Conservation (phyloP, 2,113 vertebrate species). For the Chlamydotis undulata region DNA sequence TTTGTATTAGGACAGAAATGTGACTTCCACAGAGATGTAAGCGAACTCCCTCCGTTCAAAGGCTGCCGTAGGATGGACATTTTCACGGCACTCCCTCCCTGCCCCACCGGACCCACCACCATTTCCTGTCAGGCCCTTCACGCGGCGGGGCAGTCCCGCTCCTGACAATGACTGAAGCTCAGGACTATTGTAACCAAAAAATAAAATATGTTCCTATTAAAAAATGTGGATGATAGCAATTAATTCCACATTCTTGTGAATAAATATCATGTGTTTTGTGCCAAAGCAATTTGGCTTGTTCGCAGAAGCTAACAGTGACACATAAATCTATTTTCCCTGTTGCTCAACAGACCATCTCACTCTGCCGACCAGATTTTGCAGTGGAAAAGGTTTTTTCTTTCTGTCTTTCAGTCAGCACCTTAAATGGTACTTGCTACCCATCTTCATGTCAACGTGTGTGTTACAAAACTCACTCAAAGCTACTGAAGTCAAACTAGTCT, state of each 20-base stretch:
- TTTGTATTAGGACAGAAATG: not conserved
- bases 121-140: not conserved
- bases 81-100: not conserved
- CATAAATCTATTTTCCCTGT: constrained; percentile 51
- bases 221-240: constrained; percentile 49
- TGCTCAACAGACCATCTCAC: constrained; percentile 35
- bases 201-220: constrained; percentile 21
- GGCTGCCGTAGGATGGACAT: not conserved
- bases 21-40: not conserved
- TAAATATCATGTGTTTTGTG: constrained; percentile 22
- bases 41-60: not conserved
- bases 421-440: not conserved
- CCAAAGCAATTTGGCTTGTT: constrained; percentile 57
- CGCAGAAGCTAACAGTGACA: not conserved
- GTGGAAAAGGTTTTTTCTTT: not conserved
- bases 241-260: constrained; percentile 62
- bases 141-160: not conserved
- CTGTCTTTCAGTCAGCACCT: not conserved
- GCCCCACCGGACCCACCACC: not conserved
- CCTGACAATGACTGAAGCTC: not conserved
- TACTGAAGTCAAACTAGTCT: not conserved
- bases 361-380: not conserved
- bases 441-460: rapidly evolving
- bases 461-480: not conserved
- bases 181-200: constrained; percentile 35